Conservation (phyloP, 2,113 vertebrate species). For the Mobula hypostoma region DNA sequence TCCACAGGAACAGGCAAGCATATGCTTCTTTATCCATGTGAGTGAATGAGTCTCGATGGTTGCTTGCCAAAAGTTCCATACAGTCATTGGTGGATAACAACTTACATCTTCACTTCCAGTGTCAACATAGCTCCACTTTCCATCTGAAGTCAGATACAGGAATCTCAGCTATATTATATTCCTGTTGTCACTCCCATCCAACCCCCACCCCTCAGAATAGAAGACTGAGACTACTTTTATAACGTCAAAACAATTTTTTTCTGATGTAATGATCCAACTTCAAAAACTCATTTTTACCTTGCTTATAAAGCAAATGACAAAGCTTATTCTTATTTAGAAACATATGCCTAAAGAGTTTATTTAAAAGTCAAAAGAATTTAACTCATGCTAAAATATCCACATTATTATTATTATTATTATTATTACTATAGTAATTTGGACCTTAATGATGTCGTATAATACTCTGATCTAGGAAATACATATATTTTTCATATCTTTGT, state of each 20-base stretch:
- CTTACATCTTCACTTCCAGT: neutral
- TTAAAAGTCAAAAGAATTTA: neutral
- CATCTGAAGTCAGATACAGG: neutral
- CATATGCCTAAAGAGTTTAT: neutral
- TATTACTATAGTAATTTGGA: neutral
- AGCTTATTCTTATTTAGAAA: conserved; percentile 16
- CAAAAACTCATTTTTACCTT: neutral
- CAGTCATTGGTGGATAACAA: neutral
- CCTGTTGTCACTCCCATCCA: neutral
- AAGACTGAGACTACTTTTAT: neutral
- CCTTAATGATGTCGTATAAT: conserved; percentile 1
- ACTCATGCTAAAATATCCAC: conserved; percentile 15
- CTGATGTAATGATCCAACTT: neutral
- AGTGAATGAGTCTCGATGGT: neutral
- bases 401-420: neutral
- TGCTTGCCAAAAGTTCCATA: no score
- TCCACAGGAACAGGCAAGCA: neutral
- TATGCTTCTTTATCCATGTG: neutral
- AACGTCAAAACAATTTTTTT: neutral
- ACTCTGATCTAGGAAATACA: conserved; percentile 27
- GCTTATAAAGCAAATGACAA: conserved; percentile 4
- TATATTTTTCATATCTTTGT: neutral
- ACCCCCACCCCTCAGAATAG: neutral
- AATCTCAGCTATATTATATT: neutral
- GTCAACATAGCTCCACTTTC: neutral